phyloP scores from a whole-genome alignment of 2,888 invertebrate genomes.

The Epicampocera succincta region DNA sequence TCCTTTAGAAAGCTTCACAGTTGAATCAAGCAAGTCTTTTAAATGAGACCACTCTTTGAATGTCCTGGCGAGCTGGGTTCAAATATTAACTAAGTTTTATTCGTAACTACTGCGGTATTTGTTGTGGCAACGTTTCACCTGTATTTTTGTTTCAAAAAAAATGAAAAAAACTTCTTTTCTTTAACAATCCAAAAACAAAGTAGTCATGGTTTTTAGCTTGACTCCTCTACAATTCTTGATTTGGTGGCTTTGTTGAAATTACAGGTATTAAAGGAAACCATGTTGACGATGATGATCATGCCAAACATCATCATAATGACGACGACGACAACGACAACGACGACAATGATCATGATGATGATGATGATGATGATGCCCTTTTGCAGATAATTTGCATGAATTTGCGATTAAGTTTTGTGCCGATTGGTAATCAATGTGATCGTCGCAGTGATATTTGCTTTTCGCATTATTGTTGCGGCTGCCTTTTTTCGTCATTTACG shows the following conservation, averaged over 20 bases:
- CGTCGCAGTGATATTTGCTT: constrained; percentile 65
- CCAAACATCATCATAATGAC: not conserved
- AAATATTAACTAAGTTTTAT: constrained; percentile 20
- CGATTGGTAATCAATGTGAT: constrained; percentile 70
- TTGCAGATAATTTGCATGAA: constrained; percentile 73
- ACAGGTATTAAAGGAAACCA: not conserved
- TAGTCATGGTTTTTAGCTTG: constrained; percentile 37
- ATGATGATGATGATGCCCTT: constrained; percentile 68
- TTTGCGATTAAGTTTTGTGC: constrained; percentile 71
- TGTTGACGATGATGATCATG: constrained; percentile 41
- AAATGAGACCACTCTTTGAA: not conserved
- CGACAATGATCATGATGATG: constrained; percentile 17
- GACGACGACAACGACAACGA: constrained; percentile 50
- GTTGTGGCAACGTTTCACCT: constrained; percentile 52
- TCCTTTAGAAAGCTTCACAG: too few species aligned
- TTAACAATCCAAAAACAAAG: constrained; percentile 20
- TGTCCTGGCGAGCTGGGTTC: constrained; percentile 10
- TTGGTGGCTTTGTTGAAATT: constrained; percentile 12
- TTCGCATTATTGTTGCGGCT: not conserved
- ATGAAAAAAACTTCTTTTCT: constrained; percentile 6
- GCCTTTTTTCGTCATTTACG: constrained; percentile 7
- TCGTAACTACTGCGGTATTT: constrained; percentile 1
- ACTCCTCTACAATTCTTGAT: constrained; percentile 11
- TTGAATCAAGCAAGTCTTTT: too few species aligned
- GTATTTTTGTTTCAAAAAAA: constrained; percentile 14